A percentile compares a stretch with the other conserved stretches of the same genome.
Evolutionary conservation across 1,140 invertebrate species (phyloP).

Genomic region (Bombus sylvicola): DNA sequence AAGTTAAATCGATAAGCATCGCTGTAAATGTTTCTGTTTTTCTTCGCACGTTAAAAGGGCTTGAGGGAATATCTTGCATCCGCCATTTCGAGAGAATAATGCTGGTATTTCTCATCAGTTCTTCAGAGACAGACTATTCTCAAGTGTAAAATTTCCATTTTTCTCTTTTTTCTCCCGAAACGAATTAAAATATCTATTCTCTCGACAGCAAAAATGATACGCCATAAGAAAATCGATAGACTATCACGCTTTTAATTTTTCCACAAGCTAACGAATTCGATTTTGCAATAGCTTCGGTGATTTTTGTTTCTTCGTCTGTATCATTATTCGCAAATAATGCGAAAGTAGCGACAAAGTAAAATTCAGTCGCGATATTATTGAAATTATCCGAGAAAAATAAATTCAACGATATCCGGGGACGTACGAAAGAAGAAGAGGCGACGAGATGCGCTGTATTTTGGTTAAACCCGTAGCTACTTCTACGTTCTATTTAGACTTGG

Average conservation of each 20-base stretch:
- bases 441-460: not conserved
- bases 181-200: constrained; percentile 39
- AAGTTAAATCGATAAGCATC: not conserved
- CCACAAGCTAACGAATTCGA: no score
- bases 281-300: no score
- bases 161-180: not conserved
- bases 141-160: not conserved
- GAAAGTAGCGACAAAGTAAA: no score
- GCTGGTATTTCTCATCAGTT: constrained; percentile 51
- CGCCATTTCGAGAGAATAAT: constrained; percentile 33
- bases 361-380: no score
- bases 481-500: constrained; percentile 2
- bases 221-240: not conserved
- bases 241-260: constrained; percentile 4
- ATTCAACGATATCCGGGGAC: not conserved
- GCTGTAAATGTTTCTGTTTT: constrained; percentile 38
- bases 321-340: no score
- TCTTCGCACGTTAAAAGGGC: constrained; percentile 21
- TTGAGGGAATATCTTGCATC: constrained; percentile 38
- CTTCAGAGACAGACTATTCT: constrained; percentile 12
- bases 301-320: no score
- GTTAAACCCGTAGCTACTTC: not conserved
- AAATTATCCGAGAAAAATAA: no score
- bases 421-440: no score
- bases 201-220: not conserved